phyloP scores from a whole-genome alignment of 2,888 invertebrate species.

The Drosophila dives region DNA sequence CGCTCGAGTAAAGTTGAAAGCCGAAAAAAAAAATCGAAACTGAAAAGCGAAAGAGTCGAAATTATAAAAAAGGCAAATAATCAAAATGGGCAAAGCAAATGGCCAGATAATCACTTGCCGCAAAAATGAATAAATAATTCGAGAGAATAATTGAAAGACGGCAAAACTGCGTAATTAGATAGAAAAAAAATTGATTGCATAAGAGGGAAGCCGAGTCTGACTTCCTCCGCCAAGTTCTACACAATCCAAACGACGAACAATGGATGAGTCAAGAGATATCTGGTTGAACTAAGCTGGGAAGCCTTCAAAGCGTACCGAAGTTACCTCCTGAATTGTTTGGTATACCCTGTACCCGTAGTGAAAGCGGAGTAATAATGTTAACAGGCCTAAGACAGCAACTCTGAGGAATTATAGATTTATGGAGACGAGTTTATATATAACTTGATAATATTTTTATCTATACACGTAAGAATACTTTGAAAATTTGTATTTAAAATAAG shows the following conservation, averaged over 20 bases:
- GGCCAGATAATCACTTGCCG: constrained; percentile 42
- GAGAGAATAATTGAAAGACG: constrained; percentile 17
- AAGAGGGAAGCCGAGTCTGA: constrained; percentile 3
- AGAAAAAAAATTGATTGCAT: constrained; percentile 26
- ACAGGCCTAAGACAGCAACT: too few relatives aligned
- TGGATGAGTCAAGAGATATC: constrained; percentile 10
- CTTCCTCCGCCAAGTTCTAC: constrained; percentile 15
- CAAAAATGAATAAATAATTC: constrained; percentile 52
- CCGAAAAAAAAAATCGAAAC: constrained; percentile 39
- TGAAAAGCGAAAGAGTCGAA: constrained; percentile 31
- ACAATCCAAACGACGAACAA: constrained; percentile 7
- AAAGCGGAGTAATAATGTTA: neutral
- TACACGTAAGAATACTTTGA: too few relatives aligned
- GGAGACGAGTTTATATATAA: too few relatives aligned
- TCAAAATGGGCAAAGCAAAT: constrained; percentile 37
- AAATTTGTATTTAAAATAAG: too few relatives aligned
- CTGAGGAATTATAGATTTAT: too few relatives aligned
- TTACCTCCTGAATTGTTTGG: constrained; percentile 9
- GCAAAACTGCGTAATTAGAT: constrained; percentile 42
- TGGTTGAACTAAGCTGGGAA: constrained; percentile 1
- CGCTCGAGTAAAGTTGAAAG: constrained; percentile 49
- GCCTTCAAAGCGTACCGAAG: constrained; percentile 5
- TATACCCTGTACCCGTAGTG: neutral
- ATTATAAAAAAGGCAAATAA: constrained; percentile 12
- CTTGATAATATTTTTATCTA: too few relatives aligned